These are phyloP conservation scores for Gasteruption jaculator DNA, from an alignment of 2,888 invertebrate species.

Conservation along the genomic window DNA sequence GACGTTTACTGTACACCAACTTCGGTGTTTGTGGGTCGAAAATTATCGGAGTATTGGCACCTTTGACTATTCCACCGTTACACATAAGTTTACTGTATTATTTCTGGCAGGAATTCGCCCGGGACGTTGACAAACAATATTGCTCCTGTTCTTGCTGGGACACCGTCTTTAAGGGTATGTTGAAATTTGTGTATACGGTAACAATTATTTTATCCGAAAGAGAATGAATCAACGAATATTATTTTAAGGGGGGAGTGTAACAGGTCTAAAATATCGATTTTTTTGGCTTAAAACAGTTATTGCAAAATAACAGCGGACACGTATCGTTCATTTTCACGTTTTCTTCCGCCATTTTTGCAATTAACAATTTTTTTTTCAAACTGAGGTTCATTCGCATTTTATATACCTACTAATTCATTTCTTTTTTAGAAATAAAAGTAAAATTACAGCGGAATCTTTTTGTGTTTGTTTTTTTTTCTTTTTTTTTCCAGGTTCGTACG, in stretches of 20 bases:
- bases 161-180: slow-evolving; percentile 67
- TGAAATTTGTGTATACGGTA: slow-evolving; percentile 1
- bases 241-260: too few relatives aligned
- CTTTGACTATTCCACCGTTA: slow-evolving; percentile 56
- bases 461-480: slow-evolving; percentile 7
- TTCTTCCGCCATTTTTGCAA: too few relatives aligned
- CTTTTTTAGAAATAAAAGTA: slow-evolving; percentile 1
- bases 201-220: too few relatives aligned
- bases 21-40: slow-evolving; percentile 42
- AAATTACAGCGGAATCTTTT: not conserved
- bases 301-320: too few relatives aligned
- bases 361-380: too few relatives aligned
- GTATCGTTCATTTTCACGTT: too few relatives aligned
- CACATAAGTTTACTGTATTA: slow-evolving; percentile 62
- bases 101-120: slow-evolving; percentile 67
- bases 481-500: slow-evolving; percentile 58
- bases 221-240: not conserved
- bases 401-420: slow-evolving; percentile 2
- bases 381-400: slow-evolving; percentile 3
- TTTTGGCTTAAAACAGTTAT: not conserved
- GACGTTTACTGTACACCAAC: slow-evolving; percentile 35
- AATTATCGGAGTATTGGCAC: slow-evolving; percentile 43
- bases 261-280: slow-evolving; percentile 6
- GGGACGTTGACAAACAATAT: slow-evolving; percentile 60
- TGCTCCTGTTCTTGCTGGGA: slow-evolving; percentile 75